These are phyloP conservation scores for Nomada lathburiana DNA, from an alignment of 2,888 invertebrate species.

Conservation along the genomic window DNA sequence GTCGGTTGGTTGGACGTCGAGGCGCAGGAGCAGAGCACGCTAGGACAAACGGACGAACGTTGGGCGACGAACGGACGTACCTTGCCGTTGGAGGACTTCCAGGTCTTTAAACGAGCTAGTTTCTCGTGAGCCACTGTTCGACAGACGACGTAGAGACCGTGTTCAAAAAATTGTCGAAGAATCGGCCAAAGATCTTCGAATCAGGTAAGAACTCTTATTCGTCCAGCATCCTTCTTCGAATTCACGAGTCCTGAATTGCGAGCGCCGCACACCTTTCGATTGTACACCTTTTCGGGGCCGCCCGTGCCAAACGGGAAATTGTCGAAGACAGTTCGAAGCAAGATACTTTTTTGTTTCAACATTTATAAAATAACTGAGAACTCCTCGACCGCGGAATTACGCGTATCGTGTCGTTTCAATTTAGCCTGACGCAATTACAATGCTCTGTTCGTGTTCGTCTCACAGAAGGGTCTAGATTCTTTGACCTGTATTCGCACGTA, in stretches of 20 bases:
- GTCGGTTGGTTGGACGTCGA: constrained; percentile 63
- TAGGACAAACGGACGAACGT: constrained; percentile 78
- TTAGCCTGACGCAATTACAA: background rate
- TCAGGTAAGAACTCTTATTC: constrained; percentile 54
- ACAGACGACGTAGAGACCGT: constrained; percentile 30
- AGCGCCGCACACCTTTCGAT: background rate
- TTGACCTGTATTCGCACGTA: constrained; percentile 32
- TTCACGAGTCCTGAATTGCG: background rate
- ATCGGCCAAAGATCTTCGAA: background rate
- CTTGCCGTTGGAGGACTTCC: constrained; percentile 68
- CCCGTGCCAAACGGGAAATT: background rate
- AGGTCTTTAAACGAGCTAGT: constrained; percentile 68
- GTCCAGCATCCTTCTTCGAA: constrained; percentile 18
- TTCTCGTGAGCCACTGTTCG: constrained; percentile 61
- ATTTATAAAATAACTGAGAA: background rate
- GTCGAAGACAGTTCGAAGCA: background rate
- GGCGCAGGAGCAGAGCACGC: constrained; percentile 81
- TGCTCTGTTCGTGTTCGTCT: background rate
- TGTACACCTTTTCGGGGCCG: background rate
- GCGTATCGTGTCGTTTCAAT: background rate
- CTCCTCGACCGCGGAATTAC: background rate
- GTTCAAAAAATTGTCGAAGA: background rate
- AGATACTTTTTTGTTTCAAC: background rate
- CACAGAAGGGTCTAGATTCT: constrained; percentile 28
- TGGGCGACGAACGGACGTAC: constrained; percentile 51